Percentiles rank a stretch among this genome's conserved stretches.
Evolutionary conservation across 2,113 vertebrate species (phyloP).

Genomic region (Paramisgurnus dabryanus): DNA sequence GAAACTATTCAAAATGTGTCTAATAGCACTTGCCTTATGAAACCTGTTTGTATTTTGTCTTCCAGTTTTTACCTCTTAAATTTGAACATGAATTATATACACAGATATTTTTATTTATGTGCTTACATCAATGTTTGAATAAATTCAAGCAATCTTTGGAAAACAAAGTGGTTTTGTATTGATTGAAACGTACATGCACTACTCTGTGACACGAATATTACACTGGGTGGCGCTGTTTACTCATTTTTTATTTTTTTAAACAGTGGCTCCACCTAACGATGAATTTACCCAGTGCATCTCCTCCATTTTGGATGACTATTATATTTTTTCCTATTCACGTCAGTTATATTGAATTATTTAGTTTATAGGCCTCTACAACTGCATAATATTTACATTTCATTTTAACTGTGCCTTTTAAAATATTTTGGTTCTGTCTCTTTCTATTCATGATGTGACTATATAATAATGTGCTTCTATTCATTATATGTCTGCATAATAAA

Average conservation of each 20-base stretch:
- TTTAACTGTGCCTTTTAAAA: too few species aligned
- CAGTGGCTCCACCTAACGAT: background rate
- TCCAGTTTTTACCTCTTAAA: constrained; percentile 24
- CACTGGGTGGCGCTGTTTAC: constrained; percentile 19
- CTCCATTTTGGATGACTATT: constrained; percentile 22
- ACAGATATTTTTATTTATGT: background rate
- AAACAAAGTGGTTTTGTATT: background rate
- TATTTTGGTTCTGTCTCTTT: too few species aligned
- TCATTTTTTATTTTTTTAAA: background rate
- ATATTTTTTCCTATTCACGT: background rate
- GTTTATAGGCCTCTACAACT: background rate
- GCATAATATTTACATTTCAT: too few species aligned
- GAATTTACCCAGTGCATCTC: background rate
- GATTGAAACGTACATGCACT: background rate
- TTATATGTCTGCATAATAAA: background rate
- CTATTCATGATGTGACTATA: too few species aligned
- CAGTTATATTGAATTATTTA: background rate
- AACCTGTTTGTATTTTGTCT: constrained; percentile 25
- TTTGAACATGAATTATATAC: background rate
- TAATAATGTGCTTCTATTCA: background rate
- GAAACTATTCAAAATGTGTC: constrained; percentile 18
- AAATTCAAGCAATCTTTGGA: constrained; percentile 8
- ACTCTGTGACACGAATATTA: background rate
- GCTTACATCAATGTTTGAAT: constrained; percentile 11
- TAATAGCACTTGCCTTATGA: constrained; percentile 8